Evolutionary conservation across 2,888 invertebrate species (phyloP).

Genomic region (Aphodius sticticus): DNA sequence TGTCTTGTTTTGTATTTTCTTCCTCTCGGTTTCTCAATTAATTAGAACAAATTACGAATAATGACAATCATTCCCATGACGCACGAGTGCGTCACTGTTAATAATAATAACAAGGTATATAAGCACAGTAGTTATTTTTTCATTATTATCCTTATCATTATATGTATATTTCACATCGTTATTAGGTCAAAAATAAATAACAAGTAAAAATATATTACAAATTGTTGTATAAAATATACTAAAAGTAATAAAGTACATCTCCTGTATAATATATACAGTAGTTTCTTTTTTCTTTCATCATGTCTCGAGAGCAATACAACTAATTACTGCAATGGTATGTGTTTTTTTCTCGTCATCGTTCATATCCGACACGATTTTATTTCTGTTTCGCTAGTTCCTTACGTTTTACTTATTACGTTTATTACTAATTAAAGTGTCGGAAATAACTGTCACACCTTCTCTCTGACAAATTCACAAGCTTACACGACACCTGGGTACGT

Average conservation of each 20-base stretch:
- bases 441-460: conserved; percentile 52
- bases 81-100: conserved; percentile 45
- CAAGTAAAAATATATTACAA: conserved; percentile 59
- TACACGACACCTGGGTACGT: conserved; percentile 39
- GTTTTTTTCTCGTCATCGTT: conserved; percentile 18
- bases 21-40: conserved; percentile 29
- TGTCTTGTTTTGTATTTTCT: conserved; percentile 41
- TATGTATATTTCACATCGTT: conserved; percentile 27
- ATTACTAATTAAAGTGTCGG: conserved; percentile 42
- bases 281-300: conserved; percentile 16
- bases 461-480: conserved; percentile 36
- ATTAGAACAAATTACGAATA: conserved; percentile 58
- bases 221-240: conserved; percentile 58
- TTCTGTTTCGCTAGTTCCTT: conserved; percentile 18
- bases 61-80: conserved; percentile 59
- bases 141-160: conserved; percentile 41
- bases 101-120: conserved; percentile 49
- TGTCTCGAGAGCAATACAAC: conserved; percentile 41
- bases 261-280: conserved; percentile 59
- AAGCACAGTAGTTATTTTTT: conserved; percentile 55
- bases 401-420: conserved; percentile 25
- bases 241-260: conserved; percentile 56
- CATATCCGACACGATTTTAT: conserved; percentile 20
- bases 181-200: conserved; percentile 54
- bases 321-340: conserved; percentile 54